These are phyloP conservation scores for Prosopocoilus inquinatus DNA, from an alignment of 2,888 invertebrate species.

Conservation along the genomic window DNA sequence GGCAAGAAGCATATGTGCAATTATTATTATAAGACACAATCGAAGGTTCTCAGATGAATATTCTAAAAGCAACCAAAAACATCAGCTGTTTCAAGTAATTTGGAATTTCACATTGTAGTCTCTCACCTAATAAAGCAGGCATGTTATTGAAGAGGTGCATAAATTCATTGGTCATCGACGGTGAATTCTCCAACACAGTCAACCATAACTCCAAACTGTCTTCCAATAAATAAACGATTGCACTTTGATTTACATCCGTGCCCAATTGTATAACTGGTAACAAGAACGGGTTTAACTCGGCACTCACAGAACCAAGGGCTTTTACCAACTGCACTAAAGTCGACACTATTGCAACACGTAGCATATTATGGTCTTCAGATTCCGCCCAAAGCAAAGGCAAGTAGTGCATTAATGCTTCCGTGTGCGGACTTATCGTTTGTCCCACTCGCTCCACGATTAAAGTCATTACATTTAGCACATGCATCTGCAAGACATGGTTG, in stretches of 20 bases:
- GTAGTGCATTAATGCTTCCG: constrained; percentile 72
- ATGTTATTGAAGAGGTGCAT: constrained; percentile 74
- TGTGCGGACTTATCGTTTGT: constrained; percentile 68
- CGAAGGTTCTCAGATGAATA: constrained; percentile 78
- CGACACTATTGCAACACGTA: constrained; percentile 86
- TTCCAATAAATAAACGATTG: constrained; percentile 87
- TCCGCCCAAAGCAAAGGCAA: constrained; percentile 87
- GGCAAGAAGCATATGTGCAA: constrained; percentile 77
- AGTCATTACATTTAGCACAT: constrained; percentile 85
- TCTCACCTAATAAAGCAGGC: constrained; percentile 68
- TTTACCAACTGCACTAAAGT: constrained; percentile 84
- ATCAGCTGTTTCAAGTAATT: too few species aligned
- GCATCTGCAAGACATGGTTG: constrained; percentile 62
- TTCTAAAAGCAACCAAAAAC: constrained; percentile 55
- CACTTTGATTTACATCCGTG: constrained; percentile 74
- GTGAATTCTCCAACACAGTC: constrained; percentile 75
- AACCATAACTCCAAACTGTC: constrained; percentile 91
- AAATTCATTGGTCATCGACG: constrained; percentile 63
- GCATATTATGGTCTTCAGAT: constrained; percentile 84
- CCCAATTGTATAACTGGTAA: constrained; percentile 68
- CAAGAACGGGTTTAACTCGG: constrained; percentile 61
- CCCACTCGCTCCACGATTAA: constrained; percentile 86
- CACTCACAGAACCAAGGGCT: constrained; percentile 59
- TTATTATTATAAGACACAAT: constrained; percentile 75
- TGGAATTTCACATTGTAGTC: not conserved